phyloP scores from a whole-genome alignment of 1,140 invertebrate genomes.

The Asobara japonica region DNA sequence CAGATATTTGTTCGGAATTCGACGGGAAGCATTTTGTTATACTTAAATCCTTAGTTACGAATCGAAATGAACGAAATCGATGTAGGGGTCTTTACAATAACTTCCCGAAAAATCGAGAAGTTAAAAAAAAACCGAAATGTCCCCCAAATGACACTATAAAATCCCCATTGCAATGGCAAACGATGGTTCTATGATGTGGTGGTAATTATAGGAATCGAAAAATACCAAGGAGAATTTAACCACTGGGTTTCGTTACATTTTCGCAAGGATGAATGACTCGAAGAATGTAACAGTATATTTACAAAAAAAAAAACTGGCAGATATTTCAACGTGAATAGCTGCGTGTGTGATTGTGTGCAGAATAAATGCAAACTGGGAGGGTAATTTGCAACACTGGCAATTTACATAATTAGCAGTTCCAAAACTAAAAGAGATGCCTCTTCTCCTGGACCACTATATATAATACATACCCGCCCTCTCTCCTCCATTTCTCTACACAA shows the following conservation, averaged over 20 bases:
- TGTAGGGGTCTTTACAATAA: too few species aligned
- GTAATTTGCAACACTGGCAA: slow-evolving; percentile 68
- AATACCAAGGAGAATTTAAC: not conserved
- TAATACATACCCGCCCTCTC: slow-evolving; percentile 2
- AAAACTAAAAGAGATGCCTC: slow-evolving; percentile 49
- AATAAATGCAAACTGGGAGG: slow-evolving; percentile 67
- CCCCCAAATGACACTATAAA: too few species aligned
- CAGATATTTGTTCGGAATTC: too few species aligned
- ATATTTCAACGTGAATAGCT: slow-evolving; percentile 7
- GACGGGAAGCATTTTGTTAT: too few species aligned
- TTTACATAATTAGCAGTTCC: slow-evolving; percentile 69
- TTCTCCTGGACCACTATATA: not conserved
- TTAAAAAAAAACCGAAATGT: too few species aligned
- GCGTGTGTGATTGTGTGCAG: slow-evolving; percentile 60
- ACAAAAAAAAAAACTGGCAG: not conserved
- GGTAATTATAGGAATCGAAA: too few species aligned
- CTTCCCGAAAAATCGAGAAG: too few species aligned
- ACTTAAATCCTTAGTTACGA: too few species aligned
- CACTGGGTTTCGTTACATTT: too few species aligned
- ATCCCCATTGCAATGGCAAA: too few species aligned
- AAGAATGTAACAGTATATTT: not conserved
- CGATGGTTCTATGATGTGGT: too few species aligned
- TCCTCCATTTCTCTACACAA: not conserved
- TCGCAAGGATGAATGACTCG: not conserved
- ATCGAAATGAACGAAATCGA: too few species aligned